Base-by-base conservation (phyloP, 2,888 invertebrate genomes). In the Ashinkailepas kermadecensis region DNA sequence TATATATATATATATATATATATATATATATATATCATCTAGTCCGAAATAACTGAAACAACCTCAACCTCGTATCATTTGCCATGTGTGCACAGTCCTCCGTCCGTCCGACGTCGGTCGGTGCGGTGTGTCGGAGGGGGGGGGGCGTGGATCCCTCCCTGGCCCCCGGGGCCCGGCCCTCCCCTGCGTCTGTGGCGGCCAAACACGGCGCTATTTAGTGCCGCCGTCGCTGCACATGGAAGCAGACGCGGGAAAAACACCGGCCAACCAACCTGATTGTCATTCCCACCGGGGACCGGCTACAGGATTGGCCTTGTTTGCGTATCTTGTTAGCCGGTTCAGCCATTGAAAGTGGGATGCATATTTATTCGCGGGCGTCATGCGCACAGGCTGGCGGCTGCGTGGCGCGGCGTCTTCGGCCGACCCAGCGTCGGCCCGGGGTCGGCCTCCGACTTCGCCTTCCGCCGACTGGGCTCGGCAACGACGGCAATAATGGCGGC, bases 301-400 rank as follows among this genome's bases (percentile, higher is more conserved):
- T 74, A 74, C 74, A 74, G 23, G 74, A 74, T 74, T 74, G 74
- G 23, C 74, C 74, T 18, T 74, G 74, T 74, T 74, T 74, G 74
- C 74, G 18, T 13, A 74, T 54, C 74, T 74, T 74, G 74, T 74
- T 74, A 74, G 74, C 54, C 54, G 54, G 74, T 74, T 54, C 74
- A 1, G 39, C 74, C 21, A 54, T 54, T 74, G 74, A 74, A 74
- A 74, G 74, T 74, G 74, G 54, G 54, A 74, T 74, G 18, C 74
- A 74, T 74, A 74, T 74, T 74, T 74, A 74, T 74, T 15, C 21
- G 74, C 18, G 74, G 12, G 25, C 25, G 67, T n/a, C 67, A 67
- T 67, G 67, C 67, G 67, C 67, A 13, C 4, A 39, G 39, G 4
- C 39, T 4, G 39, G 39, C 39, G 39, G 39, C 39, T 39, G 39